phyloP scores from a whole-genome alignment of 2,888 invertebrate genomes.

The Acleris sparsana region DNA sequence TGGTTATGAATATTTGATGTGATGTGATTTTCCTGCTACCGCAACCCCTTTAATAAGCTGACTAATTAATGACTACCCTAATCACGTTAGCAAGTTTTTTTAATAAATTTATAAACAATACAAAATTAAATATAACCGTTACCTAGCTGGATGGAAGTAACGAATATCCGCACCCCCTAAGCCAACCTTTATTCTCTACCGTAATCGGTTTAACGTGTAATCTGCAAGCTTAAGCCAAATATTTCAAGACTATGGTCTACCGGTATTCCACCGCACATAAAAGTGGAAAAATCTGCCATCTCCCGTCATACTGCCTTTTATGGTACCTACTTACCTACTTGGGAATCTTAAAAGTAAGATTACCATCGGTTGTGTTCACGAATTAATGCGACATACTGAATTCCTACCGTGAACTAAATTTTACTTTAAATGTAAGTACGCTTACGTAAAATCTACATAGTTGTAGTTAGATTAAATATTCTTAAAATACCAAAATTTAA shows the following conservation, averaged over 20 bases:
- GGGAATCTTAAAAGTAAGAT: constrained; percentile 32
- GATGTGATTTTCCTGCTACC: no score
- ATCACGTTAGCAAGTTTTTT: no score
- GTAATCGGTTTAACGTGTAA: neutral
- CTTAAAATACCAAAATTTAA: no score
- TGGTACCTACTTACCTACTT: constrained; percentile 7
- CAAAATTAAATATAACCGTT: no score
- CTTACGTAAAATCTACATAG: neutral
- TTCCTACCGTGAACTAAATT: neutral
- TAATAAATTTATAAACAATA: no score
- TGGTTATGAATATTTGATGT: no score
- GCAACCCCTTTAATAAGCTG: no score
- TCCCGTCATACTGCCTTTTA: constrained; percentile 33
- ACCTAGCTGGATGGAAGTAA: no score
- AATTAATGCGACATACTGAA: constrained; percentile 16
- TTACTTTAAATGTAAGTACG: constrained; percentile 1
- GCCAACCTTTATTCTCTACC: neutral
- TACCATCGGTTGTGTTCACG: constrained; percentile 31
- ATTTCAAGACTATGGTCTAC: neutral
- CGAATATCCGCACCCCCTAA: no score
- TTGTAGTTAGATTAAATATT: no score
- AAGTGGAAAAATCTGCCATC: constrained; percentile 29
- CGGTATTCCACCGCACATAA: constrained; percentile 7
- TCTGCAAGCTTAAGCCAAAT: neutral
- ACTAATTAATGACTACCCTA: no score